phyloP scores from a whole-genome alignment of 2,888 invertebrate genomes.

The Phytoseiulus persimilis region DNA sequence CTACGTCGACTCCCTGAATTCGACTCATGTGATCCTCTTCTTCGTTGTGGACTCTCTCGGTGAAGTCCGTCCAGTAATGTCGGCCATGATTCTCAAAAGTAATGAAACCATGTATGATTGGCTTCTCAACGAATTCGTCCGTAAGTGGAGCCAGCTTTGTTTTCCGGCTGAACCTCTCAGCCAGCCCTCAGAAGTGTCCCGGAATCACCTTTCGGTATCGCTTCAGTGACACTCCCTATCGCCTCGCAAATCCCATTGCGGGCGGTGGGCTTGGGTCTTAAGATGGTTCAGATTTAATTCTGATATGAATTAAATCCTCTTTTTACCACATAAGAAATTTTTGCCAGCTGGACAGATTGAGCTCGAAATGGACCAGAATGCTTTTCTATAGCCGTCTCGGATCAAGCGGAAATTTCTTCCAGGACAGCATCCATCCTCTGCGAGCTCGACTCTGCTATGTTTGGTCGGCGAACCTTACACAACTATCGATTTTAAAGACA shows the following conservation, averaged over 20 bases:
- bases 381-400: too few relatives aligned
- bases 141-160: not conserved
- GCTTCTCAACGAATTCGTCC: constrained; percentile 25
- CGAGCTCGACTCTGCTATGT: not conserved
- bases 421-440: constrained; percentile 22
- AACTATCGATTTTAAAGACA: not conserved
- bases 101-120: constrained; percentile 22
- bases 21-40: constrained; percentile 10
- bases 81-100: constrained; percentile 17
- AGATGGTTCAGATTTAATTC: too few relatives aligned
- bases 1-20: constrained; percentile 1
- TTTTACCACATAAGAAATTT: too few relatives aligned
- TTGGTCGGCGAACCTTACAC: constrained; percentile 30
- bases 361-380: not conserved
- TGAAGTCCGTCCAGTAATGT: constrained; percentile 15
- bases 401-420: not conserved
- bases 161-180: too few relatives aligned
- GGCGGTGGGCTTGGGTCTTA: too few relatives aligned
- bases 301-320: too few relatives aligned
- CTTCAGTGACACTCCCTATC: too few relatives aligned
- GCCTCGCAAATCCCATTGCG: too few relatives aligned
- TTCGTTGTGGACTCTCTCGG: constrained; percentile 11
- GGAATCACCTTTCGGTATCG: too few relatives aligned
- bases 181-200: too few relatives aligned
- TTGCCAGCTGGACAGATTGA: too few relatives aligned